Conservation (phyloP, 1,140 invertebrate species). For the Lepidurus apus region DNA sequence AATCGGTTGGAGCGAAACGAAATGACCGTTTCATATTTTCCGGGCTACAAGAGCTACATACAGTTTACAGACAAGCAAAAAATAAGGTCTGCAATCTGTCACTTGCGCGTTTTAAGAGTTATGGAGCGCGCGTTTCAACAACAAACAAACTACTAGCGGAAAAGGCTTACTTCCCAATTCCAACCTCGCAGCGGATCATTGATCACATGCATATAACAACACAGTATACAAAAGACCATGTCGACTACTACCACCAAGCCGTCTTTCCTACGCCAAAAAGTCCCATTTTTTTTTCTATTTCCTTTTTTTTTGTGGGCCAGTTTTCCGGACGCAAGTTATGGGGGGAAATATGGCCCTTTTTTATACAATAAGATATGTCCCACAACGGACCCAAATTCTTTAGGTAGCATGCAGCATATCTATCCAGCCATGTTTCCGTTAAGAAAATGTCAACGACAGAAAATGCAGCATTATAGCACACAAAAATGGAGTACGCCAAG, state of each 20-base stretch:
- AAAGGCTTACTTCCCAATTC: background rate
- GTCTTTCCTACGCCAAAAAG: background rate
- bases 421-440: background rate
- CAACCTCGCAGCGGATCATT: background rate
- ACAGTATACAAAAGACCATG: background rate
- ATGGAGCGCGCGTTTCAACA: background rate
- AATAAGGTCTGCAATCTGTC: background rate
- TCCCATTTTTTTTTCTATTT: background rate
- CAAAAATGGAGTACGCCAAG: no score
- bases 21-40: background rate
- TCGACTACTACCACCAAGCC: background rate
- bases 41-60: background rate
- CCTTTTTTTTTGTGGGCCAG: background rate
- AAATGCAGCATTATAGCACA: no score
- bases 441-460: background rate
- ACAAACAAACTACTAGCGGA: background rate
- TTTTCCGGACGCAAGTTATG: slow-evolving; percentile 13
- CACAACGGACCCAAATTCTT: background rate
- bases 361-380: background rate
- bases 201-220: background rate
- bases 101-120: background rate
- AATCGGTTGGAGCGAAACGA: background rate
- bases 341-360: background rate
- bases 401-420: background rate
- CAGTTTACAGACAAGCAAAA: background rate